Conservation (phyloP, 2,797 vertebrate species). For the Anisognathus igniventris region DNA sequence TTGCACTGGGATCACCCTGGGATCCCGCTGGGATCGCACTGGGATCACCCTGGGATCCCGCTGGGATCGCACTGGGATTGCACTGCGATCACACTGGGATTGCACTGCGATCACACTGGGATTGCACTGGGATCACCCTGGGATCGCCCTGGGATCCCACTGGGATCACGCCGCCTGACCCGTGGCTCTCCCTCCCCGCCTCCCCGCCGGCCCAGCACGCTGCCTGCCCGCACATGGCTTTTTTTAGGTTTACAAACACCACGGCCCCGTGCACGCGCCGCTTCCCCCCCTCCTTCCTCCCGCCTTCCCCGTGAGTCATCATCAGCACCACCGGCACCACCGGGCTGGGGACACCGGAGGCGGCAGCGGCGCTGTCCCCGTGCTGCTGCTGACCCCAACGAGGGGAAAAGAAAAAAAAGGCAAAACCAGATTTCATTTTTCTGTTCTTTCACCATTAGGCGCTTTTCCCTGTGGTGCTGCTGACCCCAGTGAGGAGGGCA, state of each 20-base stretch:
- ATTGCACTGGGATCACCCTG: accelerated
- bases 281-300: background rate
- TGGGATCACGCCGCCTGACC: background rate
- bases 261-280: background rate
- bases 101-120: too few relatives aligned
- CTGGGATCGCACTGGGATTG: background rate
- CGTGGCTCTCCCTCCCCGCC: background rate
- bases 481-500: background rate
- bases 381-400: too few relatives aligned
- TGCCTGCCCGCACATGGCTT: constrained; percentile 54
- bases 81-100: background rate
- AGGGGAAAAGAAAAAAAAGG: too few relatives aligned
- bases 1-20: too few relatives aligned
- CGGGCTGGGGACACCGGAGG: background rate
- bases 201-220: background rate
- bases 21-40: too few relatives aligned
- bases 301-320: constrained; percentile 22
- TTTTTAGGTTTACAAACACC: constrained; percentile 64
- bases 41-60: too few relatives aligned
- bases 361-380: background rate
- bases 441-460: too few relatives aligned
- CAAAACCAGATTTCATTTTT: too few relatives aligned
- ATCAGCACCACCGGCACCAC: constrained; percentile 7
- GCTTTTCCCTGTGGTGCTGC: background rate
- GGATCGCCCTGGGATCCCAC: too few relatives aligned